These are phyloP conservation scores for Hemichromis elongatus DNA, from an alignment of 2,113 vertebrate genomes.

Conservation along the genomic window DNA sequence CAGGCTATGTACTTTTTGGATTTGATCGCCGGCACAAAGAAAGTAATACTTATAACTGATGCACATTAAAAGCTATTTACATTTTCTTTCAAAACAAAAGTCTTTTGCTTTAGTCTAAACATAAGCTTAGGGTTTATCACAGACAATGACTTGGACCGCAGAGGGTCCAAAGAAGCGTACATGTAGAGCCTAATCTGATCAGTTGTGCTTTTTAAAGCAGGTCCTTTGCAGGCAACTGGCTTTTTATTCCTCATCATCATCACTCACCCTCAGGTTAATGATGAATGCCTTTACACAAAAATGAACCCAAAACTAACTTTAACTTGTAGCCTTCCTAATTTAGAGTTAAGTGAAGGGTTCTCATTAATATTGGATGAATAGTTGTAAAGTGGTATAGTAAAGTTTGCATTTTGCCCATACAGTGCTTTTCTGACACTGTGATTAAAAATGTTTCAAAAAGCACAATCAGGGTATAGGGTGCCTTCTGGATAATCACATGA, in stretches of 20 bases:
- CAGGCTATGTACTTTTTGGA: neutral
- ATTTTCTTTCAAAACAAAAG: neutral
- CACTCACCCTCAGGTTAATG: neutral
- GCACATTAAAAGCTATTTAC: neutral
- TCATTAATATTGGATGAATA: neutral
- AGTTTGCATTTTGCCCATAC: neutral
- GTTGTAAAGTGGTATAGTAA: neutral
- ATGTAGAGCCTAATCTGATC: neutral
- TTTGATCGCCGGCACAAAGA: rapidly evolving
- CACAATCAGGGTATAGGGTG: neutral
- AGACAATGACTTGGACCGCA: neutral
- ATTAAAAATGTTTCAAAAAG: neutral
- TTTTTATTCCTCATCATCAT: neutral
- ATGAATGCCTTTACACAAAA: neutral
- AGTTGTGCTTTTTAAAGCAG: neutral
- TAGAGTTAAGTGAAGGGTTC: neutral
- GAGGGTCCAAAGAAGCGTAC: neutral
- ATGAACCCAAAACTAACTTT: neutral
- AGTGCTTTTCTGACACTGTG: neutral
- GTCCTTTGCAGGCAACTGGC: neutral
- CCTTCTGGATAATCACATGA: neutral
- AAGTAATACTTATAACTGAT: neutral
- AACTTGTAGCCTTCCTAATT: neutral
- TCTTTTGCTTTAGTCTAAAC: neutral
- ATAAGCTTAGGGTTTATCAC: neutral